Evolutionary conservation across 2,888 invertebrate genomes (phyloP).

Genomic region (Eudasyphora cyanicolor): DNA sequence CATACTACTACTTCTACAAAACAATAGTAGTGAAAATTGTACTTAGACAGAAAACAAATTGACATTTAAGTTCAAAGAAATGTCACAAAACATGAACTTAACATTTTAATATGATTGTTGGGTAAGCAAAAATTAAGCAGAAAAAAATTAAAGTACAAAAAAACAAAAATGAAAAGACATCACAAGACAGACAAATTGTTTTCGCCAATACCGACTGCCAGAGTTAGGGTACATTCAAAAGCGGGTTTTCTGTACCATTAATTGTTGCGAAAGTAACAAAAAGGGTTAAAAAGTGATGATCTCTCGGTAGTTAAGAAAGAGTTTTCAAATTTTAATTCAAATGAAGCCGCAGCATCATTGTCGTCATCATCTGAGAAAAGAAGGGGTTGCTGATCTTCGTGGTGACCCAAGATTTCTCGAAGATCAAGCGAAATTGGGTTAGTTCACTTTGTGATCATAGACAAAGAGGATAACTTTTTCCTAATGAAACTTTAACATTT

Average conservation of each 20-base stretch:
- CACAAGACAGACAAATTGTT: conserved; percentile 13
- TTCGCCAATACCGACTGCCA: background rate
- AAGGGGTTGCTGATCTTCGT: too few species aligned
- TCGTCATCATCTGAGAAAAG: too few species aligned
- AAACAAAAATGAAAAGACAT: conserved; percentile 50
- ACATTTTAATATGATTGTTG: conserved; percentile 63
- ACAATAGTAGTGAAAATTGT: conserved; percentile 28
- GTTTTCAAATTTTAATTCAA: too few species aligned
- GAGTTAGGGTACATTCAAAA: conserved; percentile 8
- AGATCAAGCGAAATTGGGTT: conserved; percentile 10
- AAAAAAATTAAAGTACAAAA: too few species aligned
- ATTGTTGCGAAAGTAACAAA: conserved; percentile 38
- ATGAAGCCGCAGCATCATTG: too few species aligned
- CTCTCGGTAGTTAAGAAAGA: too few species aligned
- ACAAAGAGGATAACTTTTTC: too few species aligned
- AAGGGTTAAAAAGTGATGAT: conserved; percentile 58
- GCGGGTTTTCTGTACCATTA: conserved; percentile 45
- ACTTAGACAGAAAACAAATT: conserved; percentile 43
- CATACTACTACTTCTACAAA: too few species aligned
- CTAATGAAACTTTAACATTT: too few species aligned
- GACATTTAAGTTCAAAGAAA: conserved; percentile 63
- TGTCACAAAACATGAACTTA: conserved; percentile 63
- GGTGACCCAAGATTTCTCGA: background rate
- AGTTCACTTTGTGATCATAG: too few species aligned
- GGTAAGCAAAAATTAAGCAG: conserved; percentile 53